Evolutionary conservation across 2,797 vertebrate species (phyloP).

Genomic region (Cynodonichthys magdalenae): DNA sequence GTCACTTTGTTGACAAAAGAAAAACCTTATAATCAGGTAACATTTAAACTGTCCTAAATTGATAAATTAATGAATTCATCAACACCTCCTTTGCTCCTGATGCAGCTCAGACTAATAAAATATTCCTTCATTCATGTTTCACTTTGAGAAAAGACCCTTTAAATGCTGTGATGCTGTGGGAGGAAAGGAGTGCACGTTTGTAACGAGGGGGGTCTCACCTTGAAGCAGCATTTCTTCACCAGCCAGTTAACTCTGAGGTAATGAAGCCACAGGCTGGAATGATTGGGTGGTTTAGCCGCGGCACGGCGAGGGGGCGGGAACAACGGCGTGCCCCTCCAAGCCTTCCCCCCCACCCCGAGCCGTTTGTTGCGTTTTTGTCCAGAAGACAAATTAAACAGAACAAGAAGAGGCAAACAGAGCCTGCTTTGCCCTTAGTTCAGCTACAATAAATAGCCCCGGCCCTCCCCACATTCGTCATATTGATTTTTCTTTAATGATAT

Average conservation of each 20-base stretch:
- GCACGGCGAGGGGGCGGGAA: slow-evolving; percentile 13
- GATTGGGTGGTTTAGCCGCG: slow-evolving; percentile 26
- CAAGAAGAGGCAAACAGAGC: slow-evolving; percentile 54
- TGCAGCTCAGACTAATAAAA: too few relatives aligned
- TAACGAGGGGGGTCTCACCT: too few relatives aligned
- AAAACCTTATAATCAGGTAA: too few relatives aligned
- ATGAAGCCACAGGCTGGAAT: slow-evolving; percentile 63
- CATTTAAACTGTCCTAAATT: too few relatives aligned
- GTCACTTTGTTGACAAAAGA: too few relatives aligned
- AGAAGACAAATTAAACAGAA: slow-evolving; percentile 72
- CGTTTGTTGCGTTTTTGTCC: slow-evolving; percentile 44
- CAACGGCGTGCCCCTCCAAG: slow-evolving; percentile 15
- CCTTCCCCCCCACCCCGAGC: slow-evolving; percentile 41
- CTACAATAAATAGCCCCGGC: slow-evolving; percentile 81
- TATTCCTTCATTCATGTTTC: too few relatives aligned
- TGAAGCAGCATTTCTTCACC: slow-evolving; percentile 61
- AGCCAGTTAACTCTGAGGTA: slow-evolving; percentile 69
- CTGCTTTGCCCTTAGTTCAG: slow-evolving; percentile 70
- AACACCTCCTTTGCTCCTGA: too few relatives aligned
- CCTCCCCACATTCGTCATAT: slow-evolving; percentile 83
- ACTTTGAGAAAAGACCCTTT: too few relatives aligned
- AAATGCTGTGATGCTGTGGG: too few relatives aligned
- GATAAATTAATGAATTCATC: too few relatives aligned
- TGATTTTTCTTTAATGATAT: slow-evolving; percentile 90
- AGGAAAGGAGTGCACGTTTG: too few relatives aligned